A percentile compares a stretch with the other conserved stretches of the same genome.
These are phyloP conservation scores for Euwallacea fornicatus DNA, from an alignment of 1,140 invertebrate species.

Conservation along the genomic window DNA sequence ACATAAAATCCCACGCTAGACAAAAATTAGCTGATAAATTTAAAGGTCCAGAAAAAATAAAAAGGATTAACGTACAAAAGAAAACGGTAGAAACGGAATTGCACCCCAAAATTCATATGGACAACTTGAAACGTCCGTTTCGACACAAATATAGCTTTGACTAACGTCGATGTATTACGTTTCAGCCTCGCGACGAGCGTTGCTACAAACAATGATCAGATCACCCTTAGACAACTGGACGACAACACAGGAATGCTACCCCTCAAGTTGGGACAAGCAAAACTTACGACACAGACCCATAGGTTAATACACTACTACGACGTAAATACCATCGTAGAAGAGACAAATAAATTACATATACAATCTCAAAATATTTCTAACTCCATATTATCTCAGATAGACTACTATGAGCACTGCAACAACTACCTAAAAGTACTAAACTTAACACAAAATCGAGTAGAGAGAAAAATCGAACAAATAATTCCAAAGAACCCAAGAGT, in stretches of 20 bases:
- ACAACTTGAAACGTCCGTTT: constrained; percentile 20
- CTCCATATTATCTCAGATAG: too few species aligned
- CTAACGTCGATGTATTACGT: not conserved
- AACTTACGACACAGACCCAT: not conserved
- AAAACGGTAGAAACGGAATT: constrained; percentile 4
- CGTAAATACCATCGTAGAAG: too few species aligned
- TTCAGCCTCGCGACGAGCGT: constrained; percentile 1
- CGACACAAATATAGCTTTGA: constrained; percentile 19
- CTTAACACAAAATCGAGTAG: constrained; percentile 22
- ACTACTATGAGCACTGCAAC: too few species aligned
- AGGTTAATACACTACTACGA: not conserved
- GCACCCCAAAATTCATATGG: constrained; percentile 15
- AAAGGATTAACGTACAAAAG: not conserved
- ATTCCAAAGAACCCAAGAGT: constrained; percentile 38
- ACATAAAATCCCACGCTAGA: constrained; percentile 16
- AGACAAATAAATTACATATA: too few species aligned
- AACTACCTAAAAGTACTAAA: constrained; percentile 4
- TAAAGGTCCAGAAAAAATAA: constrained; percentile 1
- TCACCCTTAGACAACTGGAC: not conserved
- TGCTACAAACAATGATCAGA: not conserved
- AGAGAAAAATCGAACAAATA: constrained; percentile 40
- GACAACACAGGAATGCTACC: constrained; percentile 2
- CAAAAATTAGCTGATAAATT: constrained; percentile 28
- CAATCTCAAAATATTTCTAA: too few species aligned
- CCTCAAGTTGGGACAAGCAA: constrained; percentile 5